phyloP scores from a whole-genome alignment of 2,113 vertebrate genomes.

The Sphyrna mokarran region DNA sequence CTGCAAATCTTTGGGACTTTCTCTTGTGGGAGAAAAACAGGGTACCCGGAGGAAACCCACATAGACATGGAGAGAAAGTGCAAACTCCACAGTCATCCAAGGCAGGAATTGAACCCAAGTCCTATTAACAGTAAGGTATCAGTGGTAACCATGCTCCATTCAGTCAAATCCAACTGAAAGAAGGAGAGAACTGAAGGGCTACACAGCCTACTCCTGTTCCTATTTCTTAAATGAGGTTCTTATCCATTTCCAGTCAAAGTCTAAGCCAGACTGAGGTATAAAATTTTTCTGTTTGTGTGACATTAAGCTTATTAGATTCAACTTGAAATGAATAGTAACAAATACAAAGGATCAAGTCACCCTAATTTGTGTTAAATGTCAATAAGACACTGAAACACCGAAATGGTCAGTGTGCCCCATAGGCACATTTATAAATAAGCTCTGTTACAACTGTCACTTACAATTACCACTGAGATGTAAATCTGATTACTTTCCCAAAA shows the following conservation, averaged over 20 bases:
- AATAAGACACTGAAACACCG: background rate
- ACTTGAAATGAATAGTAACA: slow-evolving; percentile 6
- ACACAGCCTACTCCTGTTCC: background rate
- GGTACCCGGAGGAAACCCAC: no score
- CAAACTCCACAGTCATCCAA: no score
- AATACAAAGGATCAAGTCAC: background rate
- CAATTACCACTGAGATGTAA: slow-evolving; percentile 3
- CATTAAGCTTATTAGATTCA: background rate
- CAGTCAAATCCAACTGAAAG: background rate
- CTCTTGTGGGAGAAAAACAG: no score
- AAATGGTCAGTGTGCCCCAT: background rate
- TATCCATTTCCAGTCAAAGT: background rate
- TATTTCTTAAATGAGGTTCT: background rate
- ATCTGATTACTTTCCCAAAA: background rate
- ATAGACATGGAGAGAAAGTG: no score
- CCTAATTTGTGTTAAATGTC: slow-evolving; percentile 14
- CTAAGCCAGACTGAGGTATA: background rate
- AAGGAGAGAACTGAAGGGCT: background rate
- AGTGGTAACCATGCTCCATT: background rate
- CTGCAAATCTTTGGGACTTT: no score
- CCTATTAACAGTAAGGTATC: no score
- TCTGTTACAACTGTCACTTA: slow-evolving; percentile 22
- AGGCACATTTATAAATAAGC: slow-evolving; percentile 30
- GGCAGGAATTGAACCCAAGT: no score
- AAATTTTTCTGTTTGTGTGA: background rate